Conservation (phyloP, 2,888 invertebrate species). For the Uropetala carovei region DNA sequence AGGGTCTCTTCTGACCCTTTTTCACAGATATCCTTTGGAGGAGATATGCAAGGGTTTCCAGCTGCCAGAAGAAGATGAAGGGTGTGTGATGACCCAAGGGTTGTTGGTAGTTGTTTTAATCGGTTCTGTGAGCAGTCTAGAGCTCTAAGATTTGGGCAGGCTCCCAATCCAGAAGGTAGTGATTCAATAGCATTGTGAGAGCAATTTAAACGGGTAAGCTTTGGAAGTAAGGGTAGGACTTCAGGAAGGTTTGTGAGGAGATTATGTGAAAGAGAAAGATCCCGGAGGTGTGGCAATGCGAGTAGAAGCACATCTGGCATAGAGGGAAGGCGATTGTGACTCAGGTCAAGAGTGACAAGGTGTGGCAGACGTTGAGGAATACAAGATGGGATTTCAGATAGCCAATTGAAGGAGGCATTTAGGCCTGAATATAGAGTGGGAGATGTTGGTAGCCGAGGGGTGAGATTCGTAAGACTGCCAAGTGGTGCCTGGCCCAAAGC, state of each 20-base stretch:
- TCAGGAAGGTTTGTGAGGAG: slow-evolving; percentile 9
- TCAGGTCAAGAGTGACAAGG: slow-evolving; percentile 40
- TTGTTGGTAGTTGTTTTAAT: slow-evolving; percentile 41
- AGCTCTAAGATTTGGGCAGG: slow-evolving; percentile 21
- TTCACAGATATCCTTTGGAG: slow-evolving; percentile 50
- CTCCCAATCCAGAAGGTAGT: slow-evolving; percentile 9
- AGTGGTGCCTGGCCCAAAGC: slow-evolving; percentile 46
- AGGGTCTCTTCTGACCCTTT: slow-evolving; percentile 47
- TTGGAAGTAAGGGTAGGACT: slow-evolving; percentile 29
- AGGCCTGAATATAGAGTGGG: slow-evolving; percentile 54
- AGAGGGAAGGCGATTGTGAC: slow-evolving; percentile 35
- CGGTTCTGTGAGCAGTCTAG: slow-evolving; percentile 50
- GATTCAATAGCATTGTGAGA: slow-evolving; percentile 37
- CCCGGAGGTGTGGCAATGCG: slow-evolving; percentile 37
- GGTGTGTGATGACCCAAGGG: slow-evolving; percentile 38
- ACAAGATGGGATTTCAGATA: slow-evolving; percentile 34
- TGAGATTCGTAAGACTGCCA: slow-evolving; percentile 39
- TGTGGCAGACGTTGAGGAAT: slow-evolving; percentile 48
- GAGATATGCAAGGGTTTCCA: slow-evolving; percentile 55
- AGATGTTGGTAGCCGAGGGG: slow-evolving; percentile 1
- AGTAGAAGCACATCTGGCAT: slow-evolving; percentile 15
- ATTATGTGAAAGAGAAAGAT: slow-evolving; percentile 36
- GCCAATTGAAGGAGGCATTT: slow-evolving; percentile 54
- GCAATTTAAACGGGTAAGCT: slow-evolving; percentile 43
- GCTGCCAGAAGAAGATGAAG: slow-evolving; percentile 45